phyloP scores from a whole-genome alignment of 2,797 vertebrate species.

The Vipera ursinii region DNA sequence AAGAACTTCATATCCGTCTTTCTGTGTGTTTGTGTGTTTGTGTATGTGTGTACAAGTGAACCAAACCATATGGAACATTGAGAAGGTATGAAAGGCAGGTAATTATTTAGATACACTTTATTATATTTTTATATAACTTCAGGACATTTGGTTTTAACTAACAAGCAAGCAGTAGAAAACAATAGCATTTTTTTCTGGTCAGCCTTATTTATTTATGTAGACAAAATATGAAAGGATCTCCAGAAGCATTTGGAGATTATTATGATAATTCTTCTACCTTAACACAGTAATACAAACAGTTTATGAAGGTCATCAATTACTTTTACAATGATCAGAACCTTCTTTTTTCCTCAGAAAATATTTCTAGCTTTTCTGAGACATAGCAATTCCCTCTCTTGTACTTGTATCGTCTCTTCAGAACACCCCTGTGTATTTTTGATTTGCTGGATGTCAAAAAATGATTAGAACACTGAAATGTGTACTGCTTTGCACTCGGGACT shows the following conservation, averaged over 20 bases:
- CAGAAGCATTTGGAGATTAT: conserved; percentile 61
- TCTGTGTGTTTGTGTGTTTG: background rate
- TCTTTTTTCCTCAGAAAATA: conserved; percentile 43
- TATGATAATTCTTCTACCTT: conserved; percentile 64
- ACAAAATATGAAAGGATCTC: conserved; percentile 67
- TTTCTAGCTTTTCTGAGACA: conserved; percentile 47
- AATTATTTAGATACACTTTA: background rate
- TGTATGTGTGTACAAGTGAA: background rate
- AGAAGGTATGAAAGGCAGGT: background rate
- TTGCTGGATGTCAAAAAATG: conserved; percentile 42
- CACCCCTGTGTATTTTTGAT: conserved; percentile 39
- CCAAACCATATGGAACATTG: background rate
- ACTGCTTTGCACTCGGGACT: conserved; percentile 41
- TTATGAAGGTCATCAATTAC: conserved; percentile 74
- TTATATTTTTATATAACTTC: conserved; percentile 68
- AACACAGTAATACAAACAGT: conserved; percentile 64
- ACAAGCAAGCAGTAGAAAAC: conserved; percentile 63
- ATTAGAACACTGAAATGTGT: conserved; percentile 17
- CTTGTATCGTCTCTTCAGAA: conserved; percentile 25
- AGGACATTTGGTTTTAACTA: conserved; percentile 51
- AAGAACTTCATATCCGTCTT: background rate
- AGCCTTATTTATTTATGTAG: conserved; percentile 67
- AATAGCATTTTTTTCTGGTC: conserved; percentile 58
- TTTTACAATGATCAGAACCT: conserved; percentile 59
- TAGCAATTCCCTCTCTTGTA: conserved; percentile 17